Evolutionary conservation across 2,113 vertebrate genomes (phyloP).

Genomic region (Psephotus haematonotus): DNA sequence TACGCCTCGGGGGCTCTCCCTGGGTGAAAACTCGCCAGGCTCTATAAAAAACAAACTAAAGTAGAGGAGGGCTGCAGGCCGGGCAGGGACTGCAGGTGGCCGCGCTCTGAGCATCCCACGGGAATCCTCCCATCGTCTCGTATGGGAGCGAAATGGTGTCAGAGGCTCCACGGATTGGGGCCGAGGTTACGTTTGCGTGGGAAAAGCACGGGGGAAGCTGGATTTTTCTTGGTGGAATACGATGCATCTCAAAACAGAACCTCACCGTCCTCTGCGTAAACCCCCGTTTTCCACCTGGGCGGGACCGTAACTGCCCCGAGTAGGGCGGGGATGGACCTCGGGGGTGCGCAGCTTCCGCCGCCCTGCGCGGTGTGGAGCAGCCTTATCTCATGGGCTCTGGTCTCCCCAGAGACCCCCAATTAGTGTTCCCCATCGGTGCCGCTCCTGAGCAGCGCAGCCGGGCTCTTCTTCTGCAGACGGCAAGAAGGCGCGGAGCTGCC

Average conservation of each 20-base stretch:
- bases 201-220: neutral
- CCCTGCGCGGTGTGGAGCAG: too few species aligned
- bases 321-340: neutral
- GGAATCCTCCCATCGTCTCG: fast-evolving
- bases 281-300: neutral
- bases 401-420: neutral
- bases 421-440: neutral
- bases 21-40: neutral
- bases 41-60: neutral
- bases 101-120: neutral
- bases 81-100: neutral
- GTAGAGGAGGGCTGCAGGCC: neutral
- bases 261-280: fast-evolving
- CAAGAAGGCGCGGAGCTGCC: neutral
- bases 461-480: neutral
- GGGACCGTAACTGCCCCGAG: neutral
- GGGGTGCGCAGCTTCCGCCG: neutral
- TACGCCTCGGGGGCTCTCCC: neutral
- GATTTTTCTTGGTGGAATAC: neutral
- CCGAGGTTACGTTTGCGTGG: neutral
- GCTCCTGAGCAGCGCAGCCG: neutral
- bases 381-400: neutral
- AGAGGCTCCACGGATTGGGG: neutral
- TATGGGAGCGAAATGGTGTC: neutral
- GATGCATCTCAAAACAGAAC: neutral